Conservation (phyloP, 2,113 vertebrate genomes). For the human region GRCh38 chr16:51962501-51963000, state of each 20-base stretch:
- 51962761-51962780: neutral
- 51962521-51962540: rapidly evolving
- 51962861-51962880: neutral
- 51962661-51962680: slow-evolving; percentile 73
- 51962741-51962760: neutral
- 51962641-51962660: slow-evolving; percentile 34
- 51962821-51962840: neutral
- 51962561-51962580: rapidly evolving
- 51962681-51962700: neutral
- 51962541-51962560: neutral
- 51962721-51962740: slow-evolving; percentile 11
- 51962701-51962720: neutral
- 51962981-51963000: neutral
- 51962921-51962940: rapidly evolving
- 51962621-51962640: neutral
- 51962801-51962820: neutral
- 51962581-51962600: neutral
- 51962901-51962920: neutral
- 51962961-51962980: neutral
- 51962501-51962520: rapidly evolving
- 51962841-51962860: neutral
- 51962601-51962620: rapidly evolving
- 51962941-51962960: neutral
- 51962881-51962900: neutral
- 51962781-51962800: neutral